Base-by-base conservation (phyloP, 2,113 vertebrate species). In the Sclerurus mexicanus region DNA sequence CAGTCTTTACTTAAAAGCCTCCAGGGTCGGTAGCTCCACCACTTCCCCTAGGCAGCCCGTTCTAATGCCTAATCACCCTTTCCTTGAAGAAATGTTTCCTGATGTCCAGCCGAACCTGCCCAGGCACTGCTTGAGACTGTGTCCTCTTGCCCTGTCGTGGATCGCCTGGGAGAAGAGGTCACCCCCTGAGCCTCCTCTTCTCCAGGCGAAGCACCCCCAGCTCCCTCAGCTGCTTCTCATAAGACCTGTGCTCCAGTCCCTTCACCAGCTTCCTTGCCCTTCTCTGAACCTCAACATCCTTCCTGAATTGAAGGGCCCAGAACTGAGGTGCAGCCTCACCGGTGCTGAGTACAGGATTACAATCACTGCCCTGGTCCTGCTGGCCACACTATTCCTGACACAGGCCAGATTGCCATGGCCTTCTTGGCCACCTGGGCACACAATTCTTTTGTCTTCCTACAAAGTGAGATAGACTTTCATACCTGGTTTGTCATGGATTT, bases 391-490 rank as follows among this genome's bases (percentile, higher is more conserved):
- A 3, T 55, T 72, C 8, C 15, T 55, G n/a, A 35, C 8, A 33
- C 31, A 49, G 11, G 14, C 25, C 31, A 35, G 25, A 22, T 37
- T 56, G 35, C 12, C 30, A 27, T 1, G n/a, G 12, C 6, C 31
- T 62, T 83, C 52, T 35, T 9, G 2, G 19, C 1, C 4, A 2
- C 8, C 11, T 60, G 6, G 20, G 9, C 37, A n/a, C 73, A 0
- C 4, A 2, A 10, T 60, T 31, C 6, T 76, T 72, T 24, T 46
- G n/a, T 33, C 30, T 39, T 24, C 7, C n/a, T 56, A 2, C 27
- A 6, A 15, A 74, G n/a, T 2, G n/a, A 27, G 0, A 0, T 13
- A 7, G 18, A 59, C n/a, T n/a, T n/a, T n/a, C n/a, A n/a, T n/a
- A n/a, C n/a, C n/a, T n/a, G n/a, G n/a, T n/a, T n/a, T 30, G 4